These are phyloP conservation scores for Dicerorhinus sumatrensis DNA, from an alignment of 2,113 vertebrate genomes.

Conservation along the genomic window DNA sequence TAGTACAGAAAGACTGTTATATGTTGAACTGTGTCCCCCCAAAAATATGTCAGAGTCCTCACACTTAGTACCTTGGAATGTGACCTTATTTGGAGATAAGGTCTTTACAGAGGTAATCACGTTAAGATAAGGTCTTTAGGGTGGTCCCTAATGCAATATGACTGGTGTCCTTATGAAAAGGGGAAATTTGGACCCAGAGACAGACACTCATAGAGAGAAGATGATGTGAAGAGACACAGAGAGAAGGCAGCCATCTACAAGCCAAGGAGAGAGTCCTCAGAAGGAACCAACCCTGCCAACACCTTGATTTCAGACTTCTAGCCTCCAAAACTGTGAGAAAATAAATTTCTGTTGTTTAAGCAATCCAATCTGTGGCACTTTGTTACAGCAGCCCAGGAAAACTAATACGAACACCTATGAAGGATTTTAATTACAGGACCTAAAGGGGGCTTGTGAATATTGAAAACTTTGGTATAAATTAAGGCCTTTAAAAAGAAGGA, in stretches of 20 bases:
- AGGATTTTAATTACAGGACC: background rate
- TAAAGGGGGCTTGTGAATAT: background rate
- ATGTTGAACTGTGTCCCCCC: background rate
- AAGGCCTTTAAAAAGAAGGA: background rate
- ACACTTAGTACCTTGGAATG: background rate
- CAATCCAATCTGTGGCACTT: no score
- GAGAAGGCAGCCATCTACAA: background rate
- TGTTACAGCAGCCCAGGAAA: background rate
- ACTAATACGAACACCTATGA: background rate
- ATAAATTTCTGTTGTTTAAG: background rate
- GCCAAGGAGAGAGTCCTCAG: background rate
- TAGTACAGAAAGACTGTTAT: background rate
- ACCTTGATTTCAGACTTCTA: background rate
- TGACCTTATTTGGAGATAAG: background rate
- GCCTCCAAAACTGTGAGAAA: background rate
- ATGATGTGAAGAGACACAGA: background rate
- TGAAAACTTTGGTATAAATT: background rate
- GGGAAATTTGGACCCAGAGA: background rate
- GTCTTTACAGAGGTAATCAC: background rate
- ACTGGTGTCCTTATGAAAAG: background rate
- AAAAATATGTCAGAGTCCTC: background rate
- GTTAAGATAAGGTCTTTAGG: background rate
- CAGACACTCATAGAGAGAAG: background rate
- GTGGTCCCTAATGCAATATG: background rate
- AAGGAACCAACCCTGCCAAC: background rate